phyloP scores from a whole-genome alignment of 2,888 invertebrate genomes.

The Copidosoma aretas region DNA sequence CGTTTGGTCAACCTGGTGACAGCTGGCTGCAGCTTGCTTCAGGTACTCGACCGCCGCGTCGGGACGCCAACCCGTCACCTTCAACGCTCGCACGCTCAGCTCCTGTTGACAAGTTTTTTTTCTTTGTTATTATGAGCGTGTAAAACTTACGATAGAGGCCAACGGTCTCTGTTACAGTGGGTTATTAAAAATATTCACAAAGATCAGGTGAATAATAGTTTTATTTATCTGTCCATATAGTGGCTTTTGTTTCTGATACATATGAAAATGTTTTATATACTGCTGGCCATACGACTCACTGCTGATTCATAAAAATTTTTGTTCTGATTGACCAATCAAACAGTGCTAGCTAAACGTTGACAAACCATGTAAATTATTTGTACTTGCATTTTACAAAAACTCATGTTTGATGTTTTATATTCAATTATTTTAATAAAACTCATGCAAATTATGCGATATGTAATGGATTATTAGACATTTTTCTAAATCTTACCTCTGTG shows the following conservation, averaged over 20 bases:
- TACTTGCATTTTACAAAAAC: background rate
- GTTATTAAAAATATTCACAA: background rate
- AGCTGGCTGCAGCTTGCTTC: constrained; percentile 62
- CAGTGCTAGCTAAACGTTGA: too few species aligned
- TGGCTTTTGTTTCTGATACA: constrained; percentile 11
- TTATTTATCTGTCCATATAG: constrained; percentile 20
- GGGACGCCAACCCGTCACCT: constrained; percentile 73
- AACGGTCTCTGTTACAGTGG: too few species aligned
- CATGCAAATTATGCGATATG: background rate
- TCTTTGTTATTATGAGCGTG: background rate
- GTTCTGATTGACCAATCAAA: background rate
- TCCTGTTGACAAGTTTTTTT: constrained; percentile 66
- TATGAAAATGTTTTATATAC: constrained; percentile 13
- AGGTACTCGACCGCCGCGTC: constrained; percentile 75
- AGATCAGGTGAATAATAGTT: background rate
- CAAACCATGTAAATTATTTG: too few species aligned
- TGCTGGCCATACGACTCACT: constrained; percentile 17
- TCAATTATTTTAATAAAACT: background rate
- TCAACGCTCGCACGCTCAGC: constrained; percentile 72
- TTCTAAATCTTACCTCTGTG: constrained; percentile 69
- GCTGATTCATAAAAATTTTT: constrained; percentile 33
- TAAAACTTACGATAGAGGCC: background rate
- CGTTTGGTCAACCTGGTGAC: constrained; percentile 26
- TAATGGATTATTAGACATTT: background rate
- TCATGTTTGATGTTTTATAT: background rate